A percentile compares a stretch with the other conserved stretches of the same genome.
These are phyloP conservation scores for Anabacerthia variegaticeps DNA, from an alignment of 2,797 vertebrate genomes.

Conservation along the genomic window DNA sequence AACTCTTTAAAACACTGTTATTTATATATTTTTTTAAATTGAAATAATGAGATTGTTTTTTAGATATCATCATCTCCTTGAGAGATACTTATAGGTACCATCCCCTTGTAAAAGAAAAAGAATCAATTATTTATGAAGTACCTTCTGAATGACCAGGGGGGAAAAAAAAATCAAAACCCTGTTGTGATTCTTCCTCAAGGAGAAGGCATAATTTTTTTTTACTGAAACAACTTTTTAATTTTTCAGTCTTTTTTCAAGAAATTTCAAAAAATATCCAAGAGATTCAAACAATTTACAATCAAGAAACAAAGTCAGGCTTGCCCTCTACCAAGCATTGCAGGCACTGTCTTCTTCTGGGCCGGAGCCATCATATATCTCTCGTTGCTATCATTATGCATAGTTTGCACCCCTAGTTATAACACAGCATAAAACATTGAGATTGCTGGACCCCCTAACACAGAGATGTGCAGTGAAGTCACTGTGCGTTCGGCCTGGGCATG, in stretches of 20 bases:
- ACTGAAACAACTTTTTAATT: neutral
- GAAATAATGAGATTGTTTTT: neutral
- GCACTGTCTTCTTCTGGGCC: neutral
- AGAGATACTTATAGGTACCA: neutral
- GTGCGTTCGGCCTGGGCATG: neutral
- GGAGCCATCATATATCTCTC: neutral
- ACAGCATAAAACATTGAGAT: neutral
- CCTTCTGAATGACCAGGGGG: neutral
- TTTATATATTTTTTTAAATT: neutral
- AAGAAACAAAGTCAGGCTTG: neutral
- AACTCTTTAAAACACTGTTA: neutral
- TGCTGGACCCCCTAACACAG: fast-evolving
- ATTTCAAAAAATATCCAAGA: neutral
- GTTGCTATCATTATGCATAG: neutral
- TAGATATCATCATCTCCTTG: neutral
- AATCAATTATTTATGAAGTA: neutral
- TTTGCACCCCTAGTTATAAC: neutral
- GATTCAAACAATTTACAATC: neutral
- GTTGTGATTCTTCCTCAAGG: neutral
- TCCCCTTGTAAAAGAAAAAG: neutral
- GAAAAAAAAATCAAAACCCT: neutral
- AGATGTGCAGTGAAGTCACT: fast-evolving
- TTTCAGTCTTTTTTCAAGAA: neutral
- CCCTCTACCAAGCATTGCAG: neutral
- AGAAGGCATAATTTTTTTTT: neutral